phyloP scores from a whole-genome alignment of 2,113 vertebrate genomes.

The Raja brachyura region DNA sequence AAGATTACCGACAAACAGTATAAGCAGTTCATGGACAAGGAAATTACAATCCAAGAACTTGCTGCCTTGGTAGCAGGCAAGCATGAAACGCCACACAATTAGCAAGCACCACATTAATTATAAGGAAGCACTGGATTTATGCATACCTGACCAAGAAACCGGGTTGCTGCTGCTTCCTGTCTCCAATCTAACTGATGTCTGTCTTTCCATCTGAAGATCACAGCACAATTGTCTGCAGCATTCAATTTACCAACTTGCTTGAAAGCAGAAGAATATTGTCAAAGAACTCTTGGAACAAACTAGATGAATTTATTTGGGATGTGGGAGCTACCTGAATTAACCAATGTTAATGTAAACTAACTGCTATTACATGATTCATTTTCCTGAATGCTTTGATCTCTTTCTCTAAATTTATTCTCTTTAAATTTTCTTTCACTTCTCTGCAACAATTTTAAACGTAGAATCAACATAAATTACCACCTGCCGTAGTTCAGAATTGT shows the following conservation, averaged over 20 bases:
- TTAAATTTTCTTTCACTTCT: not conserved
- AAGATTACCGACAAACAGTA: slow-evolving; percentile 72
- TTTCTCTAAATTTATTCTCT: not conserved
- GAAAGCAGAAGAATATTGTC: not conserved
- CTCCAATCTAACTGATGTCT: not conserved
- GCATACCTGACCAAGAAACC: not conserved
- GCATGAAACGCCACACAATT: slow-evolving; percentile 41
- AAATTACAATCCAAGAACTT: slow-evolving; percentile 91
- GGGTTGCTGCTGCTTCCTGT: slow-evolving; percentile 26
- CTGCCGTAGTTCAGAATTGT: not conserved
- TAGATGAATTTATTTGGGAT: not conserved
- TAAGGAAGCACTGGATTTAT: slow-evolving; percentile 39
- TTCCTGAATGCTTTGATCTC: no score
- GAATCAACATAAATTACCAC: not conserved
- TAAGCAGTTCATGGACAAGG: slow-evolving; percentile 83
- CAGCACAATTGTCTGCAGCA: not conserved
- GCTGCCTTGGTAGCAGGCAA: slow-evolving; percentile 80
- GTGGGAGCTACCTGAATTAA: not conserved
- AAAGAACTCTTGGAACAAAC: not conserved
- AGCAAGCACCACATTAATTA: slow-evolving; percentile 22
- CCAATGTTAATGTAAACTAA: not conserved
- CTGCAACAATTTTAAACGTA: not conserved
- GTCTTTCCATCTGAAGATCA: not conserved
- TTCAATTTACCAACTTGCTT: not conserved
- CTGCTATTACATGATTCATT: not conserved